Base-by-base conservation (phyloP, 2,113 vertebrate genomes). In the Bagarius yarrelli region DNA sequence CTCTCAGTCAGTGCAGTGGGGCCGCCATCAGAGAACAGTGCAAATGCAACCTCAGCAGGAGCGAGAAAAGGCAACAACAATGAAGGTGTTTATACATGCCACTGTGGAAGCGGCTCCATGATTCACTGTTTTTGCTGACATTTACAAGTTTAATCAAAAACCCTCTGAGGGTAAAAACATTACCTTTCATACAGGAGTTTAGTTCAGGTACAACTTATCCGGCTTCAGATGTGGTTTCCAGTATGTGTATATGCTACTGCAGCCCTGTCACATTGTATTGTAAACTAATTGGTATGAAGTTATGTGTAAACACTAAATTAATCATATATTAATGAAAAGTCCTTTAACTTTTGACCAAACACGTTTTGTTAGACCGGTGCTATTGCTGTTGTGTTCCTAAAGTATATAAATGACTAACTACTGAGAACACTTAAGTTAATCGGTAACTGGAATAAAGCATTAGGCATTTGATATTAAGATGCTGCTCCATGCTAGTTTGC, bases 21-120 rank as follows among this genome's bases (percentile, higher is more conserved):
- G 78, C 63, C 63, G 12, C 23, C 27, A 32, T 56, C 15, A 57
- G 60, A 79, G 80, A 81, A 87, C 81, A 82, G 70, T 64, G 69
- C 79, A 85, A 88, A 81, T 76, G 87, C 89, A 85, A 79, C 34
- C 81, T 89, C 88, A 88, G 88, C 88, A 84, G 40, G 71, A 84
- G n/a, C 55, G 25, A 74, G 86, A 80, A 87, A 83, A 81, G 81
- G 56, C n/a, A 71, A 40, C 74, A 83, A 85, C 85, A 86, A 83
- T 82, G 79, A 73, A 53, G 44, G 21, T 23, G 40, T 47, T 80
- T 47, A 19, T 72, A 23, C 25, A 14, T 2, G 21, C 40, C n/a
- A 13, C 59, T 66, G 76, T 88, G 84, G 88, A 89, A 89, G 83
- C 82, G 87, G 79, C 87, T 89, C 85, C 81, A 71, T 83, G 87